Conservation (phyloP, 2,797 vertebrate genomes). For the Alosa sapidissima region DNA sequence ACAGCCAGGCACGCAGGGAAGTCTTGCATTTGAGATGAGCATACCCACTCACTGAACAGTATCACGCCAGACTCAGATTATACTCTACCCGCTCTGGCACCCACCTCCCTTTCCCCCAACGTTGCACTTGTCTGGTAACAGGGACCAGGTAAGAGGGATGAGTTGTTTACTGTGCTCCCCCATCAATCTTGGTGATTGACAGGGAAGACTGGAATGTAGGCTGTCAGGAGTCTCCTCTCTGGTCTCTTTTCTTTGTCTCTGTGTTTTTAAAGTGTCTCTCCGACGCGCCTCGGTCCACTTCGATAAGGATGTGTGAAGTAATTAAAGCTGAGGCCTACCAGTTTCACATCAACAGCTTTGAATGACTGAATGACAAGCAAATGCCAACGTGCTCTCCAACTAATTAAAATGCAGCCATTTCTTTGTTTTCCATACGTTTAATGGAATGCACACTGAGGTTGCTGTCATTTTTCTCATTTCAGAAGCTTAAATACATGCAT, state of each 20-base stretch:
- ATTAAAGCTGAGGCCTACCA: constrained; percentile 51
- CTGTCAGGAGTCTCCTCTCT: constrained; percentile 25
- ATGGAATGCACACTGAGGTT: constrained; percentile 43
- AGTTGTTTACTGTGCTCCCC: background rate
- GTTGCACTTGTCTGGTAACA: background rate
- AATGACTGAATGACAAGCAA: constrained; percentile 53
- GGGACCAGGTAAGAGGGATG: background rate
- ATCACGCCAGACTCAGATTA: background rate
- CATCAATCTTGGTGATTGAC: constrained; percentile 45
- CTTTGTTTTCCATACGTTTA: constrained; percentile 42
- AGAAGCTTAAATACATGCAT: background rate
- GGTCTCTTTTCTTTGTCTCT: background rate
- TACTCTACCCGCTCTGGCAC: background rate
- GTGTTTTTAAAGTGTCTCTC: background rate
- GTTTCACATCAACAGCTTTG: constrained; percentile 57
- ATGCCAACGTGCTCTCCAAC: constrained; percentile 48
- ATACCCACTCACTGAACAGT: background rate
- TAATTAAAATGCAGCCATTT: constrained; percentile 59
- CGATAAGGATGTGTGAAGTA: constrained; percentile 50
- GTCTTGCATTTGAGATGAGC: background rate
- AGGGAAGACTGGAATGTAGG: constrained; percentile 35
- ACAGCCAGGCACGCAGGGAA: background rate
- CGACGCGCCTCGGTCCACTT: constrained; percentile 16
- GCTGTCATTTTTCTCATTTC: background rate
- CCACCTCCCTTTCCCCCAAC: background rate